Evolutionary conservation across 2,888 invertebrate genomes (phyloP).

Genomic region (Gerris lacustris): DNA sequence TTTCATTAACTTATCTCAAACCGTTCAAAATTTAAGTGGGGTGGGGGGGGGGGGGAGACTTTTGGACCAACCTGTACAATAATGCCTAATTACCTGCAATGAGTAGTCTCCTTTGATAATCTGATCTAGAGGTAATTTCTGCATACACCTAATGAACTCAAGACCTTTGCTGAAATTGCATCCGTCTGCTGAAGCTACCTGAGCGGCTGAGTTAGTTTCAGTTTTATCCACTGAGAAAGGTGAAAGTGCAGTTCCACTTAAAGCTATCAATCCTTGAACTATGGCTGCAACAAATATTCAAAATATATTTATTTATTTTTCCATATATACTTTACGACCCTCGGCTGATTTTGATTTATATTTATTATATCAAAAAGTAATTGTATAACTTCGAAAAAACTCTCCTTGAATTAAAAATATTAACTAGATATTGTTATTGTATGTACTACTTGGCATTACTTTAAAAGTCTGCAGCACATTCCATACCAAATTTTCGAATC

Average conservation of each 20-base stretch:
- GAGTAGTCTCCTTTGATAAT: constrained; percentile 36
- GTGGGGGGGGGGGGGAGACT: too few relatives aligned
- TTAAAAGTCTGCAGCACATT: too few relatives aligned
- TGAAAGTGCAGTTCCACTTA: constrained; percentile 63
- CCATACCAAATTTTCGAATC: too few relatives aligned
- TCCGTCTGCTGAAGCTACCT: constrained; percentile 49
- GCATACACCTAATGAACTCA: constrained; percentile 54
- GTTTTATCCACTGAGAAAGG: constrained; percentile 55
- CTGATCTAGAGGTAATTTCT: constrained; percentile 38
- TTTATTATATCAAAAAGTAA: too few relatives aligned
- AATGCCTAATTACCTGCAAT: constrained; percentile 25
- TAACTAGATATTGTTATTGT: too few relatives aligned
- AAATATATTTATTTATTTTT: background rate
- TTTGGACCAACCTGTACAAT: too few relatives aligned
- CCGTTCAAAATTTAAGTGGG: too few relatives aligned
- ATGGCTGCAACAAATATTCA: constrained; percentile 34
- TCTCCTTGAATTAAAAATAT: too few relatives aligned
- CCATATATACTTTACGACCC: background rate
- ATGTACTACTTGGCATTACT: too few relatives aligned
- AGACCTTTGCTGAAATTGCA: constrained; percentile 47
- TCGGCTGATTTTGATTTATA: too few relatives aligned
- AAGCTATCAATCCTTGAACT: constrained; percentile 52
- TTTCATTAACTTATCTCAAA: too few relatives aligned
- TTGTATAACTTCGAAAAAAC: too few relatives aligned
- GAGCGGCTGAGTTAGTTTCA: constrained; percentile 48